Base-by-base conservation (phyloP, 2,888 invertebrate species). In the Drosophila engyochracea region DNA sequence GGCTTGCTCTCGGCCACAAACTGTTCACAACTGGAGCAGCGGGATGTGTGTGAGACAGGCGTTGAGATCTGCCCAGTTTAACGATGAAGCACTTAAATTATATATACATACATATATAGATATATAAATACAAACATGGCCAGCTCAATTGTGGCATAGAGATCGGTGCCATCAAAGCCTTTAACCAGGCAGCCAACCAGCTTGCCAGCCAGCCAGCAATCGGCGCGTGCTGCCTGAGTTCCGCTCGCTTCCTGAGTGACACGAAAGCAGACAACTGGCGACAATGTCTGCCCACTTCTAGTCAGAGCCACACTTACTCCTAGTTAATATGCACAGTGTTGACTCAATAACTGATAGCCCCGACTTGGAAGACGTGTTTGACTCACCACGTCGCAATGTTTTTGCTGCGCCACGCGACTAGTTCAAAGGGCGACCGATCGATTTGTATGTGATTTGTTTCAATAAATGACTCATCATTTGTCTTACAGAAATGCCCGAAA, bases 281-380 rank as follows among this genome's bases (percentile, higher is more conserved):
- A 68, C 81, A 37, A 69, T 75, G 70, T 61, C 66, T 54, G 53
- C 49, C 57, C 53, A 25, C 64, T 64, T 63, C 53, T 39, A 53
- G 66, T 30, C 41, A n/a, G 9, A 35, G 25, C 41, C 54, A 64
- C 57, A 53, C 69, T 70, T 67, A 65, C 37, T 44, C 52, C 85
- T 86, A 78, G 83, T 86, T 86, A 86, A 88, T 88, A 86, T 86
- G 88, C 85, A 85, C 49, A 67, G 62, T 68, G 74, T 60, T 74
- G n/a, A 39, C n/a, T 57, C 57, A n/a, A 57, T 28, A 59, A 60
- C 76, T 74, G 82, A 88, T 85, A 82, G 85, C 65, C 30, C 16
- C 44, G 25, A 22, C 39, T 37, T 12, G 55, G 51, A 49, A 61
- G 74, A 83, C 88, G 85, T 85, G 85, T 74, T 83, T 85, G 85